Evolutionary conservation across 2,797 vertebrate genomes (phyloP), one percentile per base, ranked within the genome.

Genomic region (Oreochromis grahami): DNA sequence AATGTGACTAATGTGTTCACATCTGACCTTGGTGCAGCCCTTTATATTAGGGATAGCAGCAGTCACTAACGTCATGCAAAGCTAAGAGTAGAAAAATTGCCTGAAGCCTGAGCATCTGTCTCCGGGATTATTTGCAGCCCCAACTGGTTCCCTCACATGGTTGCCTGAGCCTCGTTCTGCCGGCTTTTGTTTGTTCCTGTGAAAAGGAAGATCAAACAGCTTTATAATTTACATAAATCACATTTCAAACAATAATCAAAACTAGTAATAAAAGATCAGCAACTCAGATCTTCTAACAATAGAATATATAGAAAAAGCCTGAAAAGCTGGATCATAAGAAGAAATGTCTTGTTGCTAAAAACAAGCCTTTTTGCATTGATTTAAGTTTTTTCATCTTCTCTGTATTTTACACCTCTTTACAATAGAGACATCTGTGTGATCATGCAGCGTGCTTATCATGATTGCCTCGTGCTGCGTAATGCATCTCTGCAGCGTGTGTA

Each of bases 391-490:
- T 68, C 1, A 38, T 41, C 12, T 21, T 65, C 36, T 8, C 19
- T 41, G 1, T 19, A 38, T 38, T 41, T 41, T 24, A 12, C 56
- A 38, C 12, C 72, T 77, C 17, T 52, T 51, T 15, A 50, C 24
- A 29, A 41, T 8, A 2, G 11, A 74, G 24, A 78, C 77, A 82
- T 81, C 43, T 78, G 80, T 12, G 80, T 87, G 24, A 78, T 32
- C 29, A 0, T 48, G 48, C n/a, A 24, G 50, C 9, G 5, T 29
- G 52, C 51, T 14, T 26, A 51, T 21, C 21, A 21, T 48, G 78
- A 80, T 85, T 48, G 65, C 19, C 24, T 4, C 8, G n/a, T 26
- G 41, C 15, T 68, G 81, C 84, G 17, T 70, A 70, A 17, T 72
- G 68, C 60, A 63, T 15, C 21, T 79, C 72, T 85, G 52, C 55